These are phyloP conservation scores for Congeria kusceri DNA, from an alignment of 2,888 invertebrate genomes.

Conservation along the genomic window DNA sequence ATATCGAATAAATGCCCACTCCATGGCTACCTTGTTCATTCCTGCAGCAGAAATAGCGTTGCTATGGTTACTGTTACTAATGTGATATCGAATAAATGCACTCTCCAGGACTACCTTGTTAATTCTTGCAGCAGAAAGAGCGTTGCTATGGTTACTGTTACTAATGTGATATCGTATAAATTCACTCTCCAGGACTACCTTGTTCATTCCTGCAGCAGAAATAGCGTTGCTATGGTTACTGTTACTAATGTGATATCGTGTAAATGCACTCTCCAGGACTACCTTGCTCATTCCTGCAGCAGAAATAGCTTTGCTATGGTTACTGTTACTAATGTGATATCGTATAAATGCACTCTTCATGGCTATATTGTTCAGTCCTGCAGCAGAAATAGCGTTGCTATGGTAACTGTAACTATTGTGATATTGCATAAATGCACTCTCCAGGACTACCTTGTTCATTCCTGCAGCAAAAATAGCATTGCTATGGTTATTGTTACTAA, in stretches of 20 bases:
- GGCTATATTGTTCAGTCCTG: constrained; percentile 45
- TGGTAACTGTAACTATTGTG: no score
- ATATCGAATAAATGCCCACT: no score
- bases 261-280: constrained; percentile 42
- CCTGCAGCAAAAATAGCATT: constrained; percentile 27
- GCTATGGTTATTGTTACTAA: no score
- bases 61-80: no score
- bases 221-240: no score
- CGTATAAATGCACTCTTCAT: constrained; percentile 43
- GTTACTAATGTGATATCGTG: no score
- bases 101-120: constrained; percentile 38
- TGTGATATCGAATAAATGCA: no score
- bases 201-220: constrained; percentile 39
- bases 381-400: background rate
- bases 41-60: constrained; percentile 26
- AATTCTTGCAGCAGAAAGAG: constrained; percentile 25
- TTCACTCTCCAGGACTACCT: constrained; percentile 37
- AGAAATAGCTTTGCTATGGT: no score
- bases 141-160: no score
- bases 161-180: no score
- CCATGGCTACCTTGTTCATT: constrained; percentile 38
- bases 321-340: no score
- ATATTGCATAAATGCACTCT: no score
- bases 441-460: constrained; percentile 36
- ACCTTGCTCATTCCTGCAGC: constrained; percentile 39